Conservation (phyloP, 1,140 invertebrate genomes). For the Drosophila suzukii region DNA sequence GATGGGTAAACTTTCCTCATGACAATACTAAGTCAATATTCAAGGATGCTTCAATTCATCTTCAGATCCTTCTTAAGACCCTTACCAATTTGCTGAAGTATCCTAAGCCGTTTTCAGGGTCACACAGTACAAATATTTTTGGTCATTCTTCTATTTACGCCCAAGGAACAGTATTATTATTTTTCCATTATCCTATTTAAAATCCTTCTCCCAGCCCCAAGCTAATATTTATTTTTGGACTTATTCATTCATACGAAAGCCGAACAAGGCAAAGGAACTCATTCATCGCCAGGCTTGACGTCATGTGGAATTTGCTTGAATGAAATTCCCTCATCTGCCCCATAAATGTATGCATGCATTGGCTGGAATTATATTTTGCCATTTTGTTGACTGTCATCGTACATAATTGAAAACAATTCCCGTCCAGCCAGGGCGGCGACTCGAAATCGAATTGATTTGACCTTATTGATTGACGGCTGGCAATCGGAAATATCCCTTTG, state of each 20-base stretch:
- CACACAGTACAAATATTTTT: slow-evolving; percentile 11
- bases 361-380: slow-evolving; percentile 39
- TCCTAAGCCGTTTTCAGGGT: background rate
- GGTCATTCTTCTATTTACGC: slow-evolving; percentile 3
- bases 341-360: slow-evolving; percentile 24
- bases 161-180: background rate
- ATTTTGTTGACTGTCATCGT: slow-evolving; percentile 50
- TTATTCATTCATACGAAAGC: slow-evolving; percentile 16
- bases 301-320: slow-evolving; percentile 28
- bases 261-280: slow-evolving; percentile 23
- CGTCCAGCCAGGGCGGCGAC: slow-evolving; percentile 40
- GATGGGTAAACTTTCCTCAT: background rate
- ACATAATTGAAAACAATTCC: slow-evolving; percentile 77
- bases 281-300: slow-evolving; percentile 43
- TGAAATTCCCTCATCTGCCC: slow-evolving; percentile 9
- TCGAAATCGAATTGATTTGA: slow-evolving; percentile 70
- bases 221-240: slow-evolving; percentile 31
- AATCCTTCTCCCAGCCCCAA: background rate
- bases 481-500: slow-evolving; percentile 45
- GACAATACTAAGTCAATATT: background rate
- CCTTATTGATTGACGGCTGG: slow-evolving; percentile 72
- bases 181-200: slow-evolving; percentile 7
- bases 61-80: background rate
- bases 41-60: background rate
- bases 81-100: slow-evolving; percentile 16